Evolutionary conservation across 2,888 invertebrate genomes (phyloP).

Genomic region (Megamerina dolium): DNA sequence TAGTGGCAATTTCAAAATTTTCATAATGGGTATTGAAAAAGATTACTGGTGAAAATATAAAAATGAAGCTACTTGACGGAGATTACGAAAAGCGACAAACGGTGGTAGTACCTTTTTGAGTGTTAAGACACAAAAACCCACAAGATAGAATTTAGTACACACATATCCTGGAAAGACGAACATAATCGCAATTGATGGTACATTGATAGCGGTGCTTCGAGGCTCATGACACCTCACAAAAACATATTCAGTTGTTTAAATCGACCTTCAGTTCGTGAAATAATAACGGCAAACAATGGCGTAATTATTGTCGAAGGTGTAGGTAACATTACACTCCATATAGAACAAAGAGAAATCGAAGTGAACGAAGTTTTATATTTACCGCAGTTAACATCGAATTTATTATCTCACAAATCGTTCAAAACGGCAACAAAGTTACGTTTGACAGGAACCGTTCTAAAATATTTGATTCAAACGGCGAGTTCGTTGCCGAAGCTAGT

Average conservation of each 20-base stretch:
- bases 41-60: constrained; percentile 1
- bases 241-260: neutral
- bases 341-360: constrained; percentile 3
- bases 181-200: neutral
- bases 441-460: neutral
- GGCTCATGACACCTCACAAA: constrained; percentile 3
- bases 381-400: neutral
- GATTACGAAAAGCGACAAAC: constrained; percentile 1
- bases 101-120: neutral
- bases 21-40: neutral
- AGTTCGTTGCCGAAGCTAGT: neutral
- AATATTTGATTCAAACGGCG: neutral
- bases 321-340: neutral
- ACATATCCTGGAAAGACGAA: neutral
- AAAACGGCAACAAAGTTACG: constrained; percentile 1
- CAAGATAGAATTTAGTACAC: neutral
- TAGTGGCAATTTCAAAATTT: too few relatives aligned
- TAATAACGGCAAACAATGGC: constrained; percentile 4
- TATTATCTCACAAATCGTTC: neutral
- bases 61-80: constrained; percentile 4
- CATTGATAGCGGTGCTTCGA: constrained; percentile 6
- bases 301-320: constrained; percentile 1
- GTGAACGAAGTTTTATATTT: constrained; percentile 1
- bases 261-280: neutral
- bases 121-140: neutral